These are phyloP conservation scores for Drosophila jambulina DNA, from an alignment of 1,140 invertebrate genomes.

Conservation along the genomic window DNA sequence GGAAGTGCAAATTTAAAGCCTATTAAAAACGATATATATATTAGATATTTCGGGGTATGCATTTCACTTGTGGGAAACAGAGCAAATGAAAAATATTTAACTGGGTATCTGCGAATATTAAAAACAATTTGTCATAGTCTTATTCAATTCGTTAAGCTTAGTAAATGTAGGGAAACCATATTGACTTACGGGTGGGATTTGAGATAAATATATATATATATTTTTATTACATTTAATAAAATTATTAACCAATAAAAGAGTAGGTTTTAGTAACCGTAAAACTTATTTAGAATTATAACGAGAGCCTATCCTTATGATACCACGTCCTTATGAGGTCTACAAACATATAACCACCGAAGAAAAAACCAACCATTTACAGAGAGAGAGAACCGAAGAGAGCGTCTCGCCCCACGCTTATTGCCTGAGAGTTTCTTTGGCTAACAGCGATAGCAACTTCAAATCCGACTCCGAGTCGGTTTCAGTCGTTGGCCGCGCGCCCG, in stretches of 20 bases:
- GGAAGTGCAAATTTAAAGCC: neutral
- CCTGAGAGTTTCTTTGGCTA: slow-evolving; percentile 24
- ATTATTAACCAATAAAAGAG: too few relatives aligned
- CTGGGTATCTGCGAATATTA: neutral
- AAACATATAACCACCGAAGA: neutral
- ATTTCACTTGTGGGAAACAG: neutral
- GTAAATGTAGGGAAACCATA: neutral
- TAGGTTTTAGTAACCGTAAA: too few relatives aligned
- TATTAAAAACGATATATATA: neutral
- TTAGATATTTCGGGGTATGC: neutral
- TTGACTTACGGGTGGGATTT: neutral
- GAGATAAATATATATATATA: too few relatives aligned
- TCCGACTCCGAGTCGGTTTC: slow-evolving; percentile 51
- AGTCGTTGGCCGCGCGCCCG: slow-evolving; percentile 58
- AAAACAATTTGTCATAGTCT: neutral
- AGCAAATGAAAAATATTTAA: neutral
- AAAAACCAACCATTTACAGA: neutral
- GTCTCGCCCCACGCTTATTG: neutral
- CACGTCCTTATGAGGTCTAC: neutral
- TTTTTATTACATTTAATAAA: too few relatives aligned
- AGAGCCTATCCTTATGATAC: neutral
- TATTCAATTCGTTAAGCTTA: neutral
- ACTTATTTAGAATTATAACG: too few relatives aligned
- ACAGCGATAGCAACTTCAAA: slow-evolving; percentile 20
- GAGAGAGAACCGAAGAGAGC: slow-evolving; percentile 16